A percentile compares a stretch with the other conserved stretches of the same genome.
Conservation (phyloP, 2,888 invertebrate species). For the Bugulina stolonifera region DNA sequence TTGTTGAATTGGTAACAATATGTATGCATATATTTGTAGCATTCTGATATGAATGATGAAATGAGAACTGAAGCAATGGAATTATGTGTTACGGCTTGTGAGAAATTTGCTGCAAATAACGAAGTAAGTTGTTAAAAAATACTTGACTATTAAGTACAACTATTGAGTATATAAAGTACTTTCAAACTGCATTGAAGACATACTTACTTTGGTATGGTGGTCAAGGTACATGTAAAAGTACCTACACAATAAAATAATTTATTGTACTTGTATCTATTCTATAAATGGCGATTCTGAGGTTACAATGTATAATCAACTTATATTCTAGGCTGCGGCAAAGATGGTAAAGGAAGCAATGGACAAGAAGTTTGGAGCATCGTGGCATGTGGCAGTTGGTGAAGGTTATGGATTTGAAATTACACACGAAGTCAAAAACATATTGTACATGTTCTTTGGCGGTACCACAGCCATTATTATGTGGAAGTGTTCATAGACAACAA, state of each 20-base stretch:
- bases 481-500: conserved; percentile 65
- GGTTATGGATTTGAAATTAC: conserved; percentile 88
- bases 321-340: conserved; percentile 73
- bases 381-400: conserved; percentile 93
- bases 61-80: conserved; percentile 85
- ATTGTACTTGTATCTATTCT: too few species aligned
- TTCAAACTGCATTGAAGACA: too few species aligned
- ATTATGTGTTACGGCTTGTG: conserved; percentile 84
- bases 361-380: conserved; percentile 87
- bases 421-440: conserved; percentile 69
- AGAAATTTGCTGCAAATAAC: conserved; percentile 80
- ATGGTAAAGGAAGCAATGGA: conserved; percentile 92
- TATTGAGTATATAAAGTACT: too few species aligned
- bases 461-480: conserved; percentile 81
- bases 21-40: too few species aligned
- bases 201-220: too few species aligned
- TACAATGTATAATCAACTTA: not conserved
- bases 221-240: too few species aligned
- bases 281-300: too few species aligned
- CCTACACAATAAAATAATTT: too few species aligned
- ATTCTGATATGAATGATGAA: conserved; percentile 88
- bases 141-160: too few species aligned
- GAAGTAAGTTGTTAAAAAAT: conserved; percentile 61
- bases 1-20: too few species aligned
- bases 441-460: conserved; percentile 67